Percentiles rank a stretch among this genome's conserved stretches.
Evolutionary conservation across 2,888 invertebrate species (phyloP).

Genomic region (Eilema griseolum): DNA sequence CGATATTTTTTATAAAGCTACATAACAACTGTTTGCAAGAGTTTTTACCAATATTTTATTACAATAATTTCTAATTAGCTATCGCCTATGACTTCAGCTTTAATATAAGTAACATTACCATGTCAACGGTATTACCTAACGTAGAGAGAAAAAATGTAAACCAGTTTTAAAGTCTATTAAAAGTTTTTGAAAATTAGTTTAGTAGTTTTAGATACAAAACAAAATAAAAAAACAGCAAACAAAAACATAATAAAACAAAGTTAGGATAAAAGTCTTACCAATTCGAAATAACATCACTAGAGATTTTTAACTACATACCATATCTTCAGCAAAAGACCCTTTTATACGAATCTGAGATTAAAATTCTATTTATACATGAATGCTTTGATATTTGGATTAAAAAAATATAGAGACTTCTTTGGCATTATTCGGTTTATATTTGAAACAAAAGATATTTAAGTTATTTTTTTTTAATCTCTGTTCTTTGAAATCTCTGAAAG

Average conservation of each 20-base stretch:
- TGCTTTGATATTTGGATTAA: constrained; percentile 11
- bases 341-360: constrained; percentile 13
- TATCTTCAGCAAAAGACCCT: constrained; percentile 4
- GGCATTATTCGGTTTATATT: background rate
- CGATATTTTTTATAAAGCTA: background rate
- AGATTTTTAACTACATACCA: constrained; percentile 14
- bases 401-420: constrained; percentile 12
- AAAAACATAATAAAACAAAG: background rate
- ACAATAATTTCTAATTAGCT: background rate
- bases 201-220: background rate
- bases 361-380: constrained; percentile 27
- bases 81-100: background rate
- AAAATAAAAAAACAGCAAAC: no score
- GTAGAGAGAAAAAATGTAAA: background rate
- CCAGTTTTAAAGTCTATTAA: background rate
- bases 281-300: background rate
- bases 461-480: no score
- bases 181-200: background rate
- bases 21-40: background rate
- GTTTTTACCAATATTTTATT: no score
- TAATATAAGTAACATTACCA: background rate
- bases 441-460: background rate
- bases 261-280: background rate
- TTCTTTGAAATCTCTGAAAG: no score
- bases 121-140: background rate